phyloP scores from a whole-genome alignment of 1,140 invertebrate species.

The Drosophila ogumai region DNA sequence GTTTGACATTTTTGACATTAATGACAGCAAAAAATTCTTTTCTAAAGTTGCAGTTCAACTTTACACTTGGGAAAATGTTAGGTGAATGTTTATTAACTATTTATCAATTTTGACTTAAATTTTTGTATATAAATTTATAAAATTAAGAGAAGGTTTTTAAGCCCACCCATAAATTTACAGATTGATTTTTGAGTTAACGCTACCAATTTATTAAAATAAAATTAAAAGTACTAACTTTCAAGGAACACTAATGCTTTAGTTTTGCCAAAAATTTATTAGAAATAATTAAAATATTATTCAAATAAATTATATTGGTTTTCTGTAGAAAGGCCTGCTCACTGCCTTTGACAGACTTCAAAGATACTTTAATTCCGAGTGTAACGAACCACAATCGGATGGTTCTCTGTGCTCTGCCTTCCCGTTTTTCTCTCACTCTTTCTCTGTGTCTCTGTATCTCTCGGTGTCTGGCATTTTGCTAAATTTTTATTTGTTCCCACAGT shows the following conservation, averaged over 20 bases:
- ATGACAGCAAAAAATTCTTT: conserved; percentile 58
- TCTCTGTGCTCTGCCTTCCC: conserved; percentile 21
- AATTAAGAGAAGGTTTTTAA: not conserved
- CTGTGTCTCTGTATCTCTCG: conserved; percentile 3
- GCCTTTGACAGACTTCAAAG: not conserved
- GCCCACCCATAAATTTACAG: not conserved
- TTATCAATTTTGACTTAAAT: not conserved
- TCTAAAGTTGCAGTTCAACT: conserved; percentile 37
- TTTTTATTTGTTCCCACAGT: conserved; percentile 83
- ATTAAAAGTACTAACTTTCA: not conserved
- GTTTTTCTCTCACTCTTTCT: conserved; percentile 15
- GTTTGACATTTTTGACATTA: conserved; percentile 74
- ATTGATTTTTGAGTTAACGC: not conserved
- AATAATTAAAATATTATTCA: no score
- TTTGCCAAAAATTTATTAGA: not conserved
- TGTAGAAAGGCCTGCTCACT: not conserved
- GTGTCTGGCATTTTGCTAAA: conserved; percentile 74
- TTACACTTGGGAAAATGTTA: not conserved
- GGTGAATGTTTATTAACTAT: not conserved
- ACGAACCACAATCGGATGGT: conserved; percentile 43
- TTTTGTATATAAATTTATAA: not conserved
- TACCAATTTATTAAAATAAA: not conserved
- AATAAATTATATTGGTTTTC: not conserved
- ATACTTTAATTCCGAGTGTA: conserved; percentile 12
- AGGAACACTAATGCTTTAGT: no score